Evolutionary conservation across 2,113 vertebrate species (phyloP).

Genomic region (Lophius piscatorius): DNA sequence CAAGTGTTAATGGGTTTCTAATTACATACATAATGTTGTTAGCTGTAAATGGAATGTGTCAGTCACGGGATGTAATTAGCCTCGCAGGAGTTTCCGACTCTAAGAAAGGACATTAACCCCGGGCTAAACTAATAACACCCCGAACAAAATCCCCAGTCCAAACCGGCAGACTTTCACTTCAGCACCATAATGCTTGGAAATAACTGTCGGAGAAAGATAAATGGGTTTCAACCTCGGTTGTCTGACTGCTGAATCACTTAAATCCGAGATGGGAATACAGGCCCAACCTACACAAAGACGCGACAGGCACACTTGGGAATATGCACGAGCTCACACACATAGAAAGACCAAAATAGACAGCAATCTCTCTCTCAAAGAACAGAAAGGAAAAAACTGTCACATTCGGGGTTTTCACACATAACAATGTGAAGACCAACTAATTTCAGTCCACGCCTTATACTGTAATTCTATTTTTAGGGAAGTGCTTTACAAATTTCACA

Average conservation of each 20-base stretch:
- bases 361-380: background rate
- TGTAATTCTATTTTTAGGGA: background rate
- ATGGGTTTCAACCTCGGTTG: conserved; percentile 41
- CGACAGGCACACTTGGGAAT: too few species aligned
- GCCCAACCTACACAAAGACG: conserved; percentile 12
- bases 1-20: too few species aligned
- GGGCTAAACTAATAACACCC: conserved; percentile 11
- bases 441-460: background rate
- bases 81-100: conserved; percentile 14
- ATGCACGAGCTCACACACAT: background rate
- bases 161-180: conserved; percentile 35
- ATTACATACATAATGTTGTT: too few species aligned
- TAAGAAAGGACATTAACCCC: conserved; percentile 34
- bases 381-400: background rate
- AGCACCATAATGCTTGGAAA: conserved; percentile 56
- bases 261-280: conserved; percentile 25
- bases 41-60: conserved; percentile 3
- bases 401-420: background rate
- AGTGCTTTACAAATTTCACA: background rate
- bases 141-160: background rate
- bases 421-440: background rate
- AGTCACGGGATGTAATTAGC: conserved; percentile 22
- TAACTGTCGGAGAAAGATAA: conserved; percentile 68
- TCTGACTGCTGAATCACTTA: conserved; percentile 38
- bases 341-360: conserved; percentile 20